Conservation (phyloP, 2,797 vertebrate genomes). For the Micromesistius poutassou region DNA sequence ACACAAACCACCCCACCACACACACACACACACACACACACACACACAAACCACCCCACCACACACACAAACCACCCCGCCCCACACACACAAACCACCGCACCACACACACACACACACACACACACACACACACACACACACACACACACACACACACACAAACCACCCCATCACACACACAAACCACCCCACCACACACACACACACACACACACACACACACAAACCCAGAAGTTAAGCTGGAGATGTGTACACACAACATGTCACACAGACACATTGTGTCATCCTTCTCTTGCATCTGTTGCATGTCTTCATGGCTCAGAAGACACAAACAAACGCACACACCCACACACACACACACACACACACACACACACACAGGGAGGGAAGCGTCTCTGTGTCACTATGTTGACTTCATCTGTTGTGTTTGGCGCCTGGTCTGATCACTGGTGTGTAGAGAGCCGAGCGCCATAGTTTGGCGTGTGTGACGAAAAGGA, state of each 20-base stretch:
- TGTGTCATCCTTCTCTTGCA: conserved; percentile 72
- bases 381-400: conserved; percentile 64
- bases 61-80: conserved; percentile 6
- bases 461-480: background rate
- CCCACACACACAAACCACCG: background rate
- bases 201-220: conserved; percentile 6
- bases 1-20: too few relatives aligned
- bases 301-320: conserved; percentile 70
- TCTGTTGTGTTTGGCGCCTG: conserved; percentile 75
- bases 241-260: too few relatives aligned
- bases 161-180: conserved; percentile 5
- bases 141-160: too few relatives aligned
- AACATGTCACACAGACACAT: conserved; percentile 35
- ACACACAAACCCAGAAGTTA: background rate
- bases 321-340: conserved; percentile 58
- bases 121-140: too few relatives aligned
- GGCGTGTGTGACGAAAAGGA: too few relatives aligned
- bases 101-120: background rate
- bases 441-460: conserved; percentile 73
- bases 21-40: conserved; percentile 6
- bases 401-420: conserved; percentile 75
- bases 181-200: background rate
- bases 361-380: too few relatives aligned
- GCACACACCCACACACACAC: too few relatives aligned
- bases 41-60: background rate